A percentile compares a stretch with the other conserved stretches of the same genome.
Evolutionary conservation across 1,140 invertebrate species (phyloP).

Genomic region (Drosophila subpulchrella): DNA sequence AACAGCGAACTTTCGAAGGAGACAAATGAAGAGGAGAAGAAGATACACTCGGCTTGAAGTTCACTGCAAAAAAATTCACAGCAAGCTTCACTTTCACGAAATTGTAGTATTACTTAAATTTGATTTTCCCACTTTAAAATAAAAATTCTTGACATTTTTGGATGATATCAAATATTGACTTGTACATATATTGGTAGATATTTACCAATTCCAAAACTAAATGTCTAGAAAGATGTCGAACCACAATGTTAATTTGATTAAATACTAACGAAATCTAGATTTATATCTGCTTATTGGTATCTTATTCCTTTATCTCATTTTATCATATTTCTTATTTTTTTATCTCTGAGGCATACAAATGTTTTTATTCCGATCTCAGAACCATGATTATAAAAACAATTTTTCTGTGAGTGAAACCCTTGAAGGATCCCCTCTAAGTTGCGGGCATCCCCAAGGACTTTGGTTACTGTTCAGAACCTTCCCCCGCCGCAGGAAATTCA

Average conservation of each 20-base stretch:
- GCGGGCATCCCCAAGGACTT: constrained; percentile 64
- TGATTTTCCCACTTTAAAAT: too few species aligned
- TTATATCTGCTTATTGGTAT: too few species aligned
- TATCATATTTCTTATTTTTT: not conserved
- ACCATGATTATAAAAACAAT: not conserved
- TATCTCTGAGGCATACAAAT: not conserved
- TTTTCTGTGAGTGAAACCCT: constrained; percentile 26
- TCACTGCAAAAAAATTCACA: constrained; percentile 18
- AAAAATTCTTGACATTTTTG: too few species aligned
- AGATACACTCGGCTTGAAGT: not conserved
- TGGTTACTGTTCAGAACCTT: constrained; percentile 54
- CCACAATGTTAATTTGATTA: too few species aligned
- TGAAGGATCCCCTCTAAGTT: constrained; percentile 39
- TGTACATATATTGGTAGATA: too few species aligned
- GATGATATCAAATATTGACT: too few species aligned
- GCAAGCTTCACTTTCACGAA: too few species aligned
- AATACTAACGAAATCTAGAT: too few species aligned
- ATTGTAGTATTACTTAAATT: too few species aligned
- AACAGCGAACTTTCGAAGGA: constrained; percentile 47
- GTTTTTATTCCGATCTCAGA: not conserved
- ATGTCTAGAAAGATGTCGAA: too few species aligned
- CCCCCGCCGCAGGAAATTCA: constrained; percentile 17
- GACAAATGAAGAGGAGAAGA: not conserved
- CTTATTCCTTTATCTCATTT: not conserved
- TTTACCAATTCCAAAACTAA: too few species aligned